Base-by-base conservation (phyloP, 2,888 invertebrate genomes). In the Eristalis tenax region DNA sequence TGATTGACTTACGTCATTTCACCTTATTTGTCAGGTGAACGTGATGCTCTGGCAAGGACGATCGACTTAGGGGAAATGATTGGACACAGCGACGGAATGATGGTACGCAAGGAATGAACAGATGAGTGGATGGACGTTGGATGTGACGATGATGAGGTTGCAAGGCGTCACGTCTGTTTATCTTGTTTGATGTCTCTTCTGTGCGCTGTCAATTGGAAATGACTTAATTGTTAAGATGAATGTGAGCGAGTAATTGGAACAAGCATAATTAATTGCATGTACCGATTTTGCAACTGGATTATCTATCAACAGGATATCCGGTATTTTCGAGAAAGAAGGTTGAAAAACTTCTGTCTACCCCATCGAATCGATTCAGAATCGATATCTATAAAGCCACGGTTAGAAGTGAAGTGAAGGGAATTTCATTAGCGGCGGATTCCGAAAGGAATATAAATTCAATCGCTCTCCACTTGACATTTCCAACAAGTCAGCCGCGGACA, bases 1-100 rank as follows among this genome's bases (percentile, higher is more conserved):
- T 87, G 87, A 87, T 83, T 87, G 87, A 87, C 87, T 87, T 76
- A 76, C 40, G 87, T 87, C 87, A 87, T 87, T 80, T 87, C 59
- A 64, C 64, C 87, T 87, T 80, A 87, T 80, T 83, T 83, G 87
- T 79, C 87, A 80, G 87, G 71, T 76, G 71, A 78, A 69, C 83
- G 83, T 59, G 86, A 75, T 70, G 83, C 77, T 50, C 18, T 63
- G 32, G 63, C 68, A 87, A 79, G 86, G 75, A 86, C 78, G 74
- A 78, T 82, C 82, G 65, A 82, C 74, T 78, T 50, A 50, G 50
- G 74, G 61, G 78, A 75, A 76, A 75, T 71, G 78, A 79, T 86
- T 83, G 75, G 50, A 18, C 57, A 71, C 69, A 65, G 32, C 32
- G 32, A 71, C 26, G 71, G 76, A 79, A 83, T 83, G 83, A 69